Evolutionary conservation across 2,888 invertebrate genomes (phyloP), one percentile per base, ranked within the genome.

Genomic region (Amorpha juglandis): DNA sequence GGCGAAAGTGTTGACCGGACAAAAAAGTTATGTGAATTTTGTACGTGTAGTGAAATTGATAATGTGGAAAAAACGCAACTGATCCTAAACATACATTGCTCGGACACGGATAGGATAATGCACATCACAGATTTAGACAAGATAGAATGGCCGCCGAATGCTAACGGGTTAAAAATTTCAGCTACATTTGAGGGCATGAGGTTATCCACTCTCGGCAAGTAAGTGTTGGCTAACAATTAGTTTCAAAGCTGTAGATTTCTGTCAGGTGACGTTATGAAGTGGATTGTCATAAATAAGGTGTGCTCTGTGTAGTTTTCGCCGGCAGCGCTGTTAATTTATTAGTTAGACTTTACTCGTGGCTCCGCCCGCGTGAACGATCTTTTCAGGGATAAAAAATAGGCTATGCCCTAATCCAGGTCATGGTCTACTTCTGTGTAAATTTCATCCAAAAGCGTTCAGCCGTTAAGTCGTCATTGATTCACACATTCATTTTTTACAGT

Each of bases 11-110:
- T 58, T 21, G 51, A 38, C 19, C 47, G 48, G 9, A 52, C 84
- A 35, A 82, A 92, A 73, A 83, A 87, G 73, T 76, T 93, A 67
- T 89, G 91, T 82, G 87, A 87, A 67, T 84, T 87, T 73, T 93
- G 93, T 76, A 89, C 91, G 75, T 93, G 92, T 74, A 91, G 92
- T 87, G 93, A 93, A 80, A 91, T 92, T 70, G 83, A 85, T 1
- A 90, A 91, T 72, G 74, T 87, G 12, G 90, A 91, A 65, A 86
- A 87, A 33, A 86, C 87, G 38, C 84, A 89, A 73, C 79, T 92
- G 73, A 91, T 92, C 79, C 81, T 91, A 52, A 91, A 92, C 77
- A 88, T 93, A 70, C 81, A 90, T 84, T 93, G 93, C 70, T 89
- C 92, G 14, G 73, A 86, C 38, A 27, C 53, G 8, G 74, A 84